Evolutionary conservation across 2,113 vertebrate genomes (phyloP).

Genomic region (Bos javanicus): DNA sequence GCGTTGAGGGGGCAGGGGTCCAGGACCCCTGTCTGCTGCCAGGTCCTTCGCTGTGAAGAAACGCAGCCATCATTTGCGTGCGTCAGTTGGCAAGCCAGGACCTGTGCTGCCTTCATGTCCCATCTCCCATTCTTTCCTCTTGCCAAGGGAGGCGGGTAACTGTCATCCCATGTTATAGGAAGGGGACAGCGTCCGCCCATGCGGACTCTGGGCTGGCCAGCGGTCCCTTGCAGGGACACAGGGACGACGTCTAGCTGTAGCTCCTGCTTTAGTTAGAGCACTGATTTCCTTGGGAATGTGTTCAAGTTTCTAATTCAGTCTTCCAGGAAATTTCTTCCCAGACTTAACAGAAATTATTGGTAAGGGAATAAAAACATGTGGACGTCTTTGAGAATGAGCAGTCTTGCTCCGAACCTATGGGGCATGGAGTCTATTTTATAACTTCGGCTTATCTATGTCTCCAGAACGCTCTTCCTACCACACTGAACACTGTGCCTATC

Average conservation of each 20-base stretch:
- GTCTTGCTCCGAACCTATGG: rapidly evolving
- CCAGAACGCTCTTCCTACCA: not conserved
- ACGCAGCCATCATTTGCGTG: not conserved
- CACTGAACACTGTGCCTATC: rapidly evolving
- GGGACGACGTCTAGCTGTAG: rapidly evolving
- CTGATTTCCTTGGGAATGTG: not conserved
- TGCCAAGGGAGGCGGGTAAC: not conserved
- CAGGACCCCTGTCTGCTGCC: rapidly evolving
- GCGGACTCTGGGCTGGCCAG: rapidly evolving
- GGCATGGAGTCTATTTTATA: rapidly evolving
- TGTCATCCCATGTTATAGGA: rapidly evolving
- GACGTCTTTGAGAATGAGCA: not conserved
- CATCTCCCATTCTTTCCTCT: rapidly evolving
- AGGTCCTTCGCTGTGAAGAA: not conserved
- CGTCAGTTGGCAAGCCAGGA: rapidly evolving
- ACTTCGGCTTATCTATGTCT: not conserved
- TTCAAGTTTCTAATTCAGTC: not conserved
- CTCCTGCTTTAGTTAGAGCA: too few relatives aligned
- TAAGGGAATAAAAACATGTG: not conserved
- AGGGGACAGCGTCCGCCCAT: rapidly evolving
- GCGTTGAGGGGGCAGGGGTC: rapidly evolving
- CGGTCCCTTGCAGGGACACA: rapidly evolving
- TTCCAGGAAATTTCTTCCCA: not conserved
- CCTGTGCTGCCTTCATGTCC: rapidly evolving
- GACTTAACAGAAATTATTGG: not conserved